Evolutionary conservation across 2,888 invertebrate genomes (phyloP).

Genomic region (Drosophila aldrichi): DNA sequence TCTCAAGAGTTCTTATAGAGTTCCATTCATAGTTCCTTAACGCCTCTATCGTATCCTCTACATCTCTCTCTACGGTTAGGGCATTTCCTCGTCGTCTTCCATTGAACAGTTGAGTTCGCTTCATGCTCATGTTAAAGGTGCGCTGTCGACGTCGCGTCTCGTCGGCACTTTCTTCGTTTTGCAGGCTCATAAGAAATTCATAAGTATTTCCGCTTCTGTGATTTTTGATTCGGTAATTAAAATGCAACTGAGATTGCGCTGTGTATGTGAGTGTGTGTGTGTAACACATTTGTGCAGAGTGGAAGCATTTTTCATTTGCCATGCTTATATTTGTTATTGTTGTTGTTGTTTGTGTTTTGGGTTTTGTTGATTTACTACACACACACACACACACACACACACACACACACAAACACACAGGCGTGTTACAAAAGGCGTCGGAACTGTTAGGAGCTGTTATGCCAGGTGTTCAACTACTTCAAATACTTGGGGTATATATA

Average conservation of each 20-base stretch:
- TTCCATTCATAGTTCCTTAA: neutral
- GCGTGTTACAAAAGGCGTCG: slow-evolving; percentile 17
- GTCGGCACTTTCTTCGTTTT: slow-evolving; percentile 61
- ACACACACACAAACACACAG: slow-evolving; percentile 9
- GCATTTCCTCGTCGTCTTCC: neutral
- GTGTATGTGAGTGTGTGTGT: slow-evolving; percentile 15
- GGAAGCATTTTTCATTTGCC: slow-evolving; percentile 52
- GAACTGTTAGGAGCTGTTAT: slow-evolving; percentile 54
- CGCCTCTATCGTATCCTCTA: neutral
- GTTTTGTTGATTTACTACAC: slow-evolving; percentile 58
- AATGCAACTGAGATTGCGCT: slow-evolving; percentile 82
- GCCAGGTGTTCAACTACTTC: slow-evolving; percentile 64
- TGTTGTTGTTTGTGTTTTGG: slow-evolving; percentile 59
- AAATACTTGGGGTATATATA: slow-evolving; percentile 17
- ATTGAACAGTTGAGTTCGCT: neutral
- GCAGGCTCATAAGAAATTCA: slow-evolving; percentile 83
- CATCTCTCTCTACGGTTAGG: neutral
- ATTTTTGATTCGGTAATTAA: slow-evolving; percentile 84
- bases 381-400: neutral
- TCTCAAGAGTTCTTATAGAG: neutral
- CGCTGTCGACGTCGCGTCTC: slow-evolving; percentile 24
- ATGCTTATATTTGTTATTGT: slow-evolving; percentile 51
- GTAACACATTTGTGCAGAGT: slow-evolving; percentile 44
- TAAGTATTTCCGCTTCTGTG: slow-evolving; percentile 84
- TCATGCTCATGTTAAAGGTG: slow-evolving; percentile 44